Evolutionary conservation across 2,113 vertebrate species (phyloP), one percentile per base, ranked within the genome.

Genomic region (Hymenochirus boettgeri): DNA sequence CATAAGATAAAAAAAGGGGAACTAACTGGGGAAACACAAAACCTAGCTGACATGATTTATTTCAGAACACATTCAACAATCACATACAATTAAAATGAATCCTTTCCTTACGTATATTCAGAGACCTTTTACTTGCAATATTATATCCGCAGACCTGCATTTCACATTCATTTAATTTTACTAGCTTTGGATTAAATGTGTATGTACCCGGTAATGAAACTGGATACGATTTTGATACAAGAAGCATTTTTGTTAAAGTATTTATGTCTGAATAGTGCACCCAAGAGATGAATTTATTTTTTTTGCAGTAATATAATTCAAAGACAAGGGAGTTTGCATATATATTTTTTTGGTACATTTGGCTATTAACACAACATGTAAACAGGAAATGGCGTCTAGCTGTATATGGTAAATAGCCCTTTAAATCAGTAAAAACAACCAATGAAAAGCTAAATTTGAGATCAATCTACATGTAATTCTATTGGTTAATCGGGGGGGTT

Each of bases 311-410:
- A 84, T 82, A 85, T 76, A 74, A n/a, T 79, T 75, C 74, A 72
- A 78, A 77, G 76, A 75, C 75, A 47, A 63, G 42, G 4, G 59
- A n/a, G n/a, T 77, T 11, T 13, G 13, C 39, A 15, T n/a, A 7
- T n/a, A n/a, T 6, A 7, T 42, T 42, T 42, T 76, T 79, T 79
- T 75, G 73, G 63, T 73, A 71, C 48, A 73, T n/a, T n/a, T n/a
- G 74, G 77, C 59, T 74, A 79, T 86, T 79, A n/a, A n/a, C n/a
- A n/a, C n/a, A n/a, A n/a, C n/a, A n/a, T n/a, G n/a, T 77, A 80
- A 79, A 71, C 76, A 77, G 80, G 83, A 85, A 83, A 81, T 65
- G 74, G 57, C 76, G 74, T 82, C 78, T 80, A 76, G 74, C 77
- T 61, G 71, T 80, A 76, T 82, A 35, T 23, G 39, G 71, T 63